Conservation (phyloP, 2,888 invertebrate species). For the Gryllus longicercus region DNA sequence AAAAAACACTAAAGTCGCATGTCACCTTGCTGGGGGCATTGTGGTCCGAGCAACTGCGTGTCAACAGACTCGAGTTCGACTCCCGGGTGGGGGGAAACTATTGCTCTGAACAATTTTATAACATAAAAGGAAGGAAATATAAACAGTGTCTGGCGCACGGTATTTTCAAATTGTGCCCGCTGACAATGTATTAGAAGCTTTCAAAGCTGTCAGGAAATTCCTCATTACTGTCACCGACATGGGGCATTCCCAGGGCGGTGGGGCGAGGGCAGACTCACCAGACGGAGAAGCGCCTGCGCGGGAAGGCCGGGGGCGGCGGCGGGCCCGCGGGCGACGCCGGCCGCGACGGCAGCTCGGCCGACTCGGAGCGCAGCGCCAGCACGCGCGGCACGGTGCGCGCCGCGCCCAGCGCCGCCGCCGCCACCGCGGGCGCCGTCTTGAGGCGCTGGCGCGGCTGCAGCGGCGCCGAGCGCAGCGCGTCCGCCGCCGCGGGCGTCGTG, state of each 20-base stretch:
- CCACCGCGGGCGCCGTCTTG: not conserved
- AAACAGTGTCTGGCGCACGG: too few relatives aligned
- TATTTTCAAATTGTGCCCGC: too few relatives aligned
- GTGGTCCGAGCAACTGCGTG: too few relatives aligned
- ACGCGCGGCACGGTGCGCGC: conserved; percentile 31
- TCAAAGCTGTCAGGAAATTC: too few relatives aligned
- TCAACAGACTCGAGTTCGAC: too few relatives aligned
- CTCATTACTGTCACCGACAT: too few relatives aligned
- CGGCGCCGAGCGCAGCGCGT: conserved; percentile 5
- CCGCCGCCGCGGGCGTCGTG: conserved; percentile 12
- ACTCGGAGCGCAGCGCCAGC: conserved; percentile 38
- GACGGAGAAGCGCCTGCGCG: conserved; percentile 48
- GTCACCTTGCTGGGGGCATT: too few relatives aligned
- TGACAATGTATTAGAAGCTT: too few relatives aligned
- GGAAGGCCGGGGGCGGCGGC: conserved; percentile 34
- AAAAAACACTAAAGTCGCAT: too few relatives aligned
- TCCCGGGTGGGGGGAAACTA: too few relatives aligned
- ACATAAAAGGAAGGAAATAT: too few relatives aligned
- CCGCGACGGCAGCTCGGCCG: conserved; percentile 41
- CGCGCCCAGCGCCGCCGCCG: not conserved
- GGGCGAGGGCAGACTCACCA: conserved; percentile 46
- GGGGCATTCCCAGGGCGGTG: not conserved
- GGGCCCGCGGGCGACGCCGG: conserved; percentile 37
- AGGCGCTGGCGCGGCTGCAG: not conserved
- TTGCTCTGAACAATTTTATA: too few relatives aligned